phyloP scores from a whole-genome alignment of 92 coral and sea anemone genomes.

The Bergia puertoricense region DNA sequence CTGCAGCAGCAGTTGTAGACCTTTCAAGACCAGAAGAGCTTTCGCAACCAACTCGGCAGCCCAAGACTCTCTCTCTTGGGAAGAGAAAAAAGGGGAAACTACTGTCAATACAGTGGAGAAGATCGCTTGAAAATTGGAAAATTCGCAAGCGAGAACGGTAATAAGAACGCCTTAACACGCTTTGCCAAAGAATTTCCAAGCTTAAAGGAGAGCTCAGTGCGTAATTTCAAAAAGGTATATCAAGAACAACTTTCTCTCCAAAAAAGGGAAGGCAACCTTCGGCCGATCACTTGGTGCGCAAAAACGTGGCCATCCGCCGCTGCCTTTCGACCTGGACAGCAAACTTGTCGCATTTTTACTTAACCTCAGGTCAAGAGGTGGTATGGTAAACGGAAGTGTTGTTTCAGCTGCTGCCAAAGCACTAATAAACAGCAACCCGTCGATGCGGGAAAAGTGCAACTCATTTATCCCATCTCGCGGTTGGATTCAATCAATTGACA shows the following conservation, averaged over 20 bases:
- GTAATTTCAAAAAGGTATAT: slow-evolving; percentile 16
- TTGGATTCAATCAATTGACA: slow-evolving; percentile 26
- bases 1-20: slow-evolving; percentile 50
- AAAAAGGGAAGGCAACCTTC: slow-evolving; percentile 29
- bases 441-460: slow-evolving; percentile 7
- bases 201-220: slow-evolving; percentile 35
- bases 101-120: slow-evolving; percentile 43
- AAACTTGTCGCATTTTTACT: slow-evolving; percentile 44
- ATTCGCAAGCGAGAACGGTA: slow-evolving; percentile 5
- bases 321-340: slow-evolving; percentile 53
- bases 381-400: slow-evolving; percentile 31
- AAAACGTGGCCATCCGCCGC: slow-evolving; percentile 49
- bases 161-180: slow-evolving; percentile 11
- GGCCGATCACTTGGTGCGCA: slow-evolving; percentile 13
- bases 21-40: slow-evolving; percentile 47
- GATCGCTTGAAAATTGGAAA: slow-evolving; percentile 47
- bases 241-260: slow-evolving; percentile 35
- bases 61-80: not conserved
- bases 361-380: slow-evolving; percentile 55
- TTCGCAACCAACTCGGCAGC: slow-evolving; percentile 45
- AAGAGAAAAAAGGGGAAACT: slow-evolving; percentile 41
- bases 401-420: slow-evolving; percentile 2
- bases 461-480: not conserved
- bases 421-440: slow-evolving; percentile 4
- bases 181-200: slow-evolving; percentile 40